A percentile compares a stretch with the other conserved stretches of the same genome.
phyloP scores from a whole-genome alignment of 2,113 vertebrate genomes.

The Apteryx owenii region DNA sequence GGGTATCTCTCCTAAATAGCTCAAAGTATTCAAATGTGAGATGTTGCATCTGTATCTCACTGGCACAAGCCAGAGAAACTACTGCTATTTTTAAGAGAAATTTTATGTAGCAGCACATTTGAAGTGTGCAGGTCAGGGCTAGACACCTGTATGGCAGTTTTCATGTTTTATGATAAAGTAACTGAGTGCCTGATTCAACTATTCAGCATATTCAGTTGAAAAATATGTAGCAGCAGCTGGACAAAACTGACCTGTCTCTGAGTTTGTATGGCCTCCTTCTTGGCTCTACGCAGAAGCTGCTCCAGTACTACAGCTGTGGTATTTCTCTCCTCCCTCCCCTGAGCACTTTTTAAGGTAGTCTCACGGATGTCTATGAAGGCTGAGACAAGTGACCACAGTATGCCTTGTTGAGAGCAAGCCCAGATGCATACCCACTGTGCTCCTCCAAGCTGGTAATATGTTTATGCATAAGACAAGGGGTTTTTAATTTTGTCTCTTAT shows the following conservation, averaged over 20 bases:
- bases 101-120: background rate
- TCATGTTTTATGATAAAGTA: background rate
- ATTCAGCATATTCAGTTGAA: background rate
- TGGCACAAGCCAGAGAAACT: background rate
- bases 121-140: background rate
- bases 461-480: background rate
- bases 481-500: background rate
- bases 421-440: too few species aligned
- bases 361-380: background rate
- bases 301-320: background rate
- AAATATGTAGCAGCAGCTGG: background rate
- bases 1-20: background rate
- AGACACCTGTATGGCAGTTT: fast-evolving
- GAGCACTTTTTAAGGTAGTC: background rate
- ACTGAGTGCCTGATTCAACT: background rate
- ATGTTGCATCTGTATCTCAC: background rate
- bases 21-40: background rate
- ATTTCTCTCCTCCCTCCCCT: fast-evolving
- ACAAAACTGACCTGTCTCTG: background rate
- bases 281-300: background rate
- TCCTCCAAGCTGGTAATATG: background rate
- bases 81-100: background rate
- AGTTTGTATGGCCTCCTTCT: background rate
- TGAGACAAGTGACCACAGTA: background rate
- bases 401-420: background rate